These are phyloP conservation scores for Camelus bactrianus DNA, from an alignment of 2,113 vertebrate species.

Conservation along the genomic window DNA sequence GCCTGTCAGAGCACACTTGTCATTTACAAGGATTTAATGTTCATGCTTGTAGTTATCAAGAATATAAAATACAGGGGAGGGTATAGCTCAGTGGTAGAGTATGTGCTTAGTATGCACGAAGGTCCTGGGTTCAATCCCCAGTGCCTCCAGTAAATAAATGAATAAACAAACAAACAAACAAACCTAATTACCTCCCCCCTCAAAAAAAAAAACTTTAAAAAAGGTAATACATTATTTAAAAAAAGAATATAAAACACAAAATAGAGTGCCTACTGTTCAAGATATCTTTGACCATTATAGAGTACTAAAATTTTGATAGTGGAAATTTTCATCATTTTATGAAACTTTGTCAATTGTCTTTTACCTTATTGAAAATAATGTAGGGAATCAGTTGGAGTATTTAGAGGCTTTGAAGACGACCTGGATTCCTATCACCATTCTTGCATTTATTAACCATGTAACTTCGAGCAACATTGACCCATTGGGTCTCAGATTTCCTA, in stretches of 20 bases:
- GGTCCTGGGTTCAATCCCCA: too few relatives aligned
- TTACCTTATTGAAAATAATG: neutral
- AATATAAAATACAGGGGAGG: neutral
- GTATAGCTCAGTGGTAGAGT: too few relatives aligned
- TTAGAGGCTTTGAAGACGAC: neutral
- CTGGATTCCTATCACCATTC: neutral
- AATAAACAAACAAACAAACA: too few relatives aligned
- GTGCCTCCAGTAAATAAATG: too few relatives aligned
- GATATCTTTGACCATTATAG: neutral
- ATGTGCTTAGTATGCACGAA: too few relatives aligned
- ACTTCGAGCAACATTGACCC: neutral
- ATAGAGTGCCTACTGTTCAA: neutral
- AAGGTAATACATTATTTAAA: too few relatives aligned
- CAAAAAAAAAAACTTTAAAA: too few relatives aligned
- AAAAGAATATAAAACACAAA: constrained; percentile 11
- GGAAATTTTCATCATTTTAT: constrained; percentile 5
- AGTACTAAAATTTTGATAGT: neutral
- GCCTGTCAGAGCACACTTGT: neutral
- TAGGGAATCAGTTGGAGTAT: neutral
- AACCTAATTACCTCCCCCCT: too few relatives aligned
- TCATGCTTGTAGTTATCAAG: neutral
- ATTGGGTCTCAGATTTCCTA: neutral
- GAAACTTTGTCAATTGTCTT: neutral
- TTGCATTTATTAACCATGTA: neutral
- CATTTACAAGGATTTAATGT: neutral